Percentiles rank a stretch among this genome's conserved stretches.
These are phyloP conservation scores for Pantherophis vulpinus DNA, from an alignment of 2,797 vertebrate species.

Conservation along the genomic window DNA sequence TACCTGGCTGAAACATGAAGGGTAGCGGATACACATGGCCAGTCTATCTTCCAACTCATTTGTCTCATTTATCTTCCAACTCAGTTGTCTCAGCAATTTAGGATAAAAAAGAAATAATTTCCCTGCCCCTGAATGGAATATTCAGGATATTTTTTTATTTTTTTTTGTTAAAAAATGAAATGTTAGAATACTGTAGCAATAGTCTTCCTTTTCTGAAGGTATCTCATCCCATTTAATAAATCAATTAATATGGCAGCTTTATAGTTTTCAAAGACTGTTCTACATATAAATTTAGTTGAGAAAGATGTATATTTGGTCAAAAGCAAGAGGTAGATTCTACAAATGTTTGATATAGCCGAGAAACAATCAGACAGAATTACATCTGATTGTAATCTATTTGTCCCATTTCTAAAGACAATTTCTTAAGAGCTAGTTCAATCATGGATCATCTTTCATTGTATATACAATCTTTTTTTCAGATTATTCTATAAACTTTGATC, in stretches of 20 bases:
- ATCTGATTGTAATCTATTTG: background rate
- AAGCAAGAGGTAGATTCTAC: background rate
- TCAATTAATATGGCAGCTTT: rapidly evolving
- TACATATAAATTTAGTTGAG: background rate
- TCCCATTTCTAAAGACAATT: background rate
- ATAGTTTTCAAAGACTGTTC: conserved; percentile 12
- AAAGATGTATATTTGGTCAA: conserved; percentile 15
- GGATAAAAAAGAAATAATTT: background rate
- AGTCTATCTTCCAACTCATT: background rate
- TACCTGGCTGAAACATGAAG: background rate
- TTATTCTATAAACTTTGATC: conserved; percentile 9
- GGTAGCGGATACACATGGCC: background rate
- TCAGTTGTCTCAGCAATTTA: background rate
- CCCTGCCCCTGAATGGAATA: background rate
- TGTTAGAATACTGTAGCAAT: background rate
- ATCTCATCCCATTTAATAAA: background rate
- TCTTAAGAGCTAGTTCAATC: background rate
- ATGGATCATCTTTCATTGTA: background rate
- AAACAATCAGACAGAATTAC: background rate
- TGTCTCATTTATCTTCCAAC: background rate
- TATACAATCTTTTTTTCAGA: background rate
- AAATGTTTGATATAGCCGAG: background rate
- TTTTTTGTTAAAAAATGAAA: background rate
- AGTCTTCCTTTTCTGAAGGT: conserved; percentile 3
- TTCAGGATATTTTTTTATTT: background rate